Percentiles rank a stretch among this genome's conserved stretches.
Conservation (phyloP, 2,888 invertebrate genomes). For the Oscheius sp. region DNA sequence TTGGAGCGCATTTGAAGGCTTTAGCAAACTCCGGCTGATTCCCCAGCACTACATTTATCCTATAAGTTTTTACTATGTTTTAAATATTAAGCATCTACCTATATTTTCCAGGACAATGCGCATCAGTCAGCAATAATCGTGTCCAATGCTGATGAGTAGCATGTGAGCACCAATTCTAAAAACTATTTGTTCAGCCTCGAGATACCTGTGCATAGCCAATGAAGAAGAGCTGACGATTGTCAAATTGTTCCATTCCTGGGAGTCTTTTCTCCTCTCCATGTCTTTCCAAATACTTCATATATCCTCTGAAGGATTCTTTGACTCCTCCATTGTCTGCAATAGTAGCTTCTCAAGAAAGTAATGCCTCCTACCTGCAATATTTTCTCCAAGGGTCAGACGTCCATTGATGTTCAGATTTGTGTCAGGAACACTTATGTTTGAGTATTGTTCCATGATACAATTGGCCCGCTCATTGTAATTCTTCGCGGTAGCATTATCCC, state of each 20-base stretch:
- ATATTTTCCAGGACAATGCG: slow-evolving; percentile 62
- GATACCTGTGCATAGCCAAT: slow-evolving; percentile 69
- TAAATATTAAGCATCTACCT: neutral
- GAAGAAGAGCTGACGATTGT: slow-evolving; percentile 70
- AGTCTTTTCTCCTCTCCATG: slow-evolving; percentile 65
- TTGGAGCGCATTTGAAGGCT: no score
- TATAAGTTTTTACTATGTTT: no score
- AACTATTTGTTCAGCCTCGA: neutral
- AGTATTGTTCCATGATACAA: slow-evolving; percentile 89
- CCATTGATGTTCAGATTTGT: slow-evolving; percentile 64
- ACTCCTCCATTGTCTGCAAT: slow-evolving; percentile 71
- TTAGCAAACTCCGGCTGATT: no score
- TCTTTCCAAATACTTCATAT: slow-evolving; percentile 61
- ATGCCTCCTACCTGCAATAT: no score
- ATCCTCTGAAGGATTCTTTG: slow-evolving; percentile 67
- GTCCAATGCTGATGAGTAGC: slow-evolving; percentile 55
- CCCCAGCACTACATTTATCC: no score
- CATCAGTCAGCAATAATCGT: slow-evolving; percentile 62
- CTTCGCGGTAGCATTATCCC: slow-evolving; percentile 90
- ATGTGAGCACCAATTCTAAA: slow-evolving; percentile 65
- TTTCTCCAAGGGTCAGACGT: slow-evolving; percentile 70
- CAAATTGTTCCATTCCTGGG: slow-evolving; percentile 63
- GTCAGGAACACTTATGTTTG: slow-evolving; percentile 32
- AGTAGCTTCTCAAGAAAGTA: no score
- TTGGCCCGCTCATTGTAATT: slow-evolving; percentile 86